These are phyloP conservation scores for Zosterops lateralis DNA, from an alignment of 2,113 vertebrate genomes.

Conservation along the genomic window DNA sequence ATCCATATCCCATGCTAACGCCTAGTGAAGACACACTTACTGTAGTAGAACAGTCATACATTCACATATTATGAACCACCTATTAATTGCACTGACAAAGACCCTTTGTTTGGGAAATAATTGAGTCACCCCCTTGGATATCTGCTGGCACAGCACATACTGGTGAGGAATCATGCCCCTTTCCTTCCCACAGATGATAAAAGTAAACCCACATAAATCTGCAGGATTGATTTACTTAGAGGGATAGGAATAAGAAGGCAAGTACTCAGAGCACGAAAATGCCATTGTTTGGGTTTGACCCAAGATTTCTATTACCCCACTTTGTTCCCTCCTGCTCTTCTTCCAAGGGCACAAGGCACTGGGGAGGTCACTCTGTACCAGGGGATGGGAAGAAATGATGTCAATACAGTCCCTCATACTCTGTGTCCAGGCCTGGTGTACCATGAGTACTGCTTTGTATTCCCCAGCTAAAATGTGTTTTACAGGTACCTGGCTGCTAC, in stretches of 20 bases:
- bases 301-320: background rate
- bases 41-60: background rate
- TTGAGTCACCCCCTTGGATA: background rate
- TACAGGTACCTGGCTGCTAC: background rate
- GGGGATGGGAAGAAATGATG: background rate
- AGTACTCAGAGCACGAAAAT: background rate
- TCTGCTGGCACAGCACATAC: background rate
- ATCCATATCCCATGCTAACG: background rate
- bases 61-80: background rate
- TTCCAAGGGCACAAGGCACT: background rate
- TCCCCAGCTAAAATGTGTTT: background rate
- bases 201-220: background rate
- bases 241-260: background rate
- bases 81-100: background rate
- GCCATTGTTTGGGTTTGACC: background rate
- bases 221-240: background rate
- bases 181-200: background rate
- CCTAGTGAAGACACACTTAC: background rate
- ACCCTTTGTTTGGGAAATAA: background rate
- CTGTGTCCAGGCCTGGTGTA: background rate
- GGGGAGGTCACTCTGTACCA: background rate
- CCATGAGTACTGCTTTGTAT: background rate
- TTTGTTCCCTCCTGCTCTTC: background rate
- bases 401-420: background rate
- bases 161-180: background rate